A percentile compares a stretch with the other conserved stretches of the same genome.
Conservation (phyloP, 2,797 vertebrate genomes). For the Nyctibius grandis region DNA sequence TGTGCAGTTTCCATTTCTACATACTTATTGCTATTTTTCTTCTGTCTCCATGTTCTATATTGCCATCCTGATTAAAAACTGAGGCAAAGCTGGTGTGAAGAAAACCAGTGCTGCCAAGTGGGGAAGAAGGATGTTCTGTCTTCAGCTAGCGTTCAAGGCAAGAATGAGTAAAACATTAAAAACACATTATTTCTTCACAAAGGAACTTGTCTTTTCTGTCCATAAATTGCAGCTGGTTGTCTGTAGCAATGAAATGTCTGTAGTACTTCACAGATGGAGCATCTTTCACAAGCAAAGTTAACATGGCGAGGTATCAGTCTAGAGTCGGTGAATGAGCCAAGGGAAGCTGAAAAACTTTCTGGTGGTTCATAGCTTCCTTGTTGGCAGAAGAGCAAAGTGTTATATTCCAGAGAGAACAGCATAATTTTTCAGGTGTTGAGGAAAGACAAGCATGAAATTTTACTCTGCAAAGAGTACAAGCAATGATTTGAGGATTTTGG, state of each 20-base stretch:
- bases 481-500: not conserved
- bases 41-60: not conserved
- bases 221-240: not conserved
- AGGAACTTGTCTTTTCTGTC: not conserved
- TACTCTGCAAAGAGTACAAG: not conserved
- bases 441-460: not conserved
- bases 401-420: not conserved
- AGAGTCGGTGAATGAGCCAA: not conserved
- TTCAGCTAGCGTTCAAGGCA: not conserved
- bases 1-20: not conserved
- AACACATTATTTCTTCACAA: not conserved
- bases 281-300: not conserved
- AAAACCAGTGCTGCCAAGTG: not conserved
- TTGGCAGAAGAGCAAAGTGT: not conserved
- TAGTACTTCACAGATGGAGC: not conserved
- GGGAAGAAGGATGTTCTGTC: not conserved
- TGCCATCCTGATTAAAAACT: not conserved
- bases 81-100: not conserved
- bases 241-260: not conserved
- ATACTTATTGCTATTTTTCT: not conserved
- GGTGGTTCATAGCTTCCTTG: not conserved
- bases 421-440: not conserved
- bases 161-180: conserved; percentile 5
- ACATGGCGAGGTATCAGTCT: not conserved
- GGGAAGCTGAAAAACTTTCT: not conserved